Evolutionary conservation across 2,113 vertebrate species (phyloP).

Genomic region (Heloderma charlesbogerti): DNA sequence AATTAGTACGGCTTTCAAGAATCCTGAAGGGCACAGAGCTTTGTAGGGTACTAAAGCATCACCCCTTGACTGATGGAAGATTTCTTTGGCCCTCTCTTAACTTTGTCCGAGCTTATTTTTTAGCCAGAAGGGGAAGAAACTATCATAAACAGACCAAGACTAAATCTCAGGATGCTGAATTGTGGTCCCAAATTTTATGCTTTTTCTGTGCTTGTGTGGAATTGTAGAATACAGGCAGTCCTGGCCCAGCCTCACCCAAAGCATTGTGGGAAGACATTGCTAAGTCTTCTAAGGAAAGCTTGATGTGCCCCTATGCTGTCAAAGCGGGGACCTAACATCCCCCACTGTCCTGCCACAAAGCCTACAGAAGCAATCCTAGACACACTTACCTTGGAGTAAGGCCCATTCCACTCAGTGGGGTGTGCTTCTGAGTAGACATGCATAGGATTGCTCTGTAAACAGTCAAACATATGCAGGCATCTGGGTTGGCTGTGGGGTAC

Average conservation of each 20-base stretch:
- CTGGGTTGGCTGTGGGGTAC: neutral
- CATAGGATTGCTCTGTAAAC: neutral
- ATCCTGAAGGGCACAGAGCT: neutral
- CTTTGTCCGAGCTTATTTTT: neutral
- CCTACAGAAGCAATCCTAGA: neutral
- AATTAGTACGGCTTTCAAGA: neutral
- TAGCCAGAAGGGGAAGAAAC: neutral
- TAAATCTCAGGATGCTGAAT: slow-evolving; percentile 21
- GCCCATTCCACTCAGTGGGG: neutral
- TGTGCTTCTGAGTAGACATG: neutral
- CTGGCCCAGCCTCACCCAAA: neutral
- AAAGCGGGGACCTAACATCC: neutral
- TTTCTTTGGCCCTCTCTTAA: neutral
- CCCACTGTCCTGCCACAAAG: neutral
- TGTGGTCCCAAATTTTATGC: neutral
- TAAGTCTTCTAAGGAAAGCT: neutral
- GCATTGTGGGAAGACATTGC: neutral
- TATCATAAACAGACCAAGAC: neutral
- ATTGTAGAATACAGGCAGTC: neutral
- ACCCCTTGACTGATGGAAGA: neutral
- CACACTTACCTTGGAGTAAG: neutral
- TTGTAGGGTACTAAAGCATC: neutral
- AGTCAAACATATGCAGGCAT: neutral
- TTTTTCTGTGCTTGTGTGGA: neutral
- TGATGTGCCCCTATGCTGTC: neutral